These are phyloP conservation scores for Hylia prasina DNA, from an alignment of 2,113 vertebrate species.

Conservation along the genomic window DNA sequence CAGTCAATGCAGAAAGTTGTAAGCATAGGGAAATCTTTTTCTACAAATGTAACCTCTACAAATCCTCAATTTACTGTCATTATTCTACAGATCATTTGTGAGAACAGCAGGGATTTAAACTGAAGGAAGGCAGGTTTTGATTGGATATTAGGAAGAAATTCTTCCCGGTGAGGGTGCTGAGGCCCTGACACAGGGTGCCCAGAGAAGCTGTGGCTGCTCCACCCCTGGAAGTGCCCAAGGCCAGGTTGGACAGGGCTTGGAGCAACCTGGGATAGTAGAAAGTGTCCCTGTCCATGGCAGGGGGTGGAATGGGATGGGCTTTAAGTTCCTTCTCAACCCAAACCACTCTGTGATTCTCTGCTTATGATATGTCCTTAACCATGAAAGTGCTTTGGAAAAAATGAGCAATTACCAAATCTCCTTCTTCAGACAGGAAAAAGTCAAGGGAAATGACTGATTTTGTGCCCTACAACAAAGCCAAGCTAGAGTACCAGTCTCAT, in stretches of 20 bases:
- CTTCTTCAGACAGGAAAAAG: neutral
- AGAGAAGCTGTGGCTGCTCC: neutral
- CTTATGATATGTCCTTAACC: neutral
- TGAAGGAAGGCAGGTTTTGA: neutral
- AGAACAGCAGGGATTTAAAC: neutral
- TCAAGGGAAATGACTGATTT: neutral
- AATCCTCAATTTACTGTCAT: neutral
- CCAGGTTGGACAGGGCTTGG: accelerated
- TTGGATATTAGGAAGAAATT: neutral
- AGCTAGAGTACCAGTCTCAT: neutral
- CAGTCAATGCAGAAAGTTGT: neutral
- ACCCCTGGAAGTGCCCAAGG: neutral
- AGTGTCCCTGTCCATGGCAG: neutral
- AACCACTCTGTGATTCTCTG: neutral
- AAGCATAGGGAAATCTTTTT: neutral
- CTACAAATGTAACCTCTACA: neutral
- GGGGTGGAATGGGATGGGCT: neutral
- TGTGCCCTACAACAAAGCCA: neutral
- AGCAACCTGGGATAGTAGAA: accelerated
- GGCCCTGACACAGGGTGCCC: neutral
- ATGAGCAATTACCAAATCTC: neutral
- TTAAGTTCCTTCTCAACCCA: neutral
- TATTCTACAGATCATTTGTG: neutral
- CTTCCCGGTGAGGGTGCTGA: neutral
- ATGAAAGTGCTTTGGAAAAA: neutral